Base-by-base conservation (phyloP, 2,797 vertebrate species). In the Carcharodon carcharias region DNA sequence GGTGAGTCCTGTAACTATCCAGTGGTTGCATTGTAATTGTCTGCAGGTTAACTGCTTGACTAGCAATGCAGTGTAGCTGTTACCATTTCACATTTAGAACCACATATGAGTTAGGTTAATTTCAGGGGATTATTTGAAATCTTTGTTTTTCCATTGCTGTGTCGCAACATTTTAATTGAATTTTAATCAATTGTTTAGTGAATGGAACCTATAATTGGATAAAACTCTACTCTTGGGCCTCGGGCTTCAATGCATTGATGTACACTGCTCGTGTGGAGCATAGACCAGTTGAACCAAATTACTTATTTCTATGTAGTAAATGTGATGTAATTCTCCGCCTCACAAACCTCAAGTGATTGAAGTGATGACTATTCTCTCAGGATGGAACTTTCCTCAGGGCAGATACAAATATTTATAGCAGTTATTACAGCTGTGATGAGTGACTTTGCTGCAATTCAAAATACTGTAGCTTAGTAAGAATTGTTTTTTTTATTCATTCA, bases 1-100 rank as follows among this genome's bases (percentile, higher is more conserved):
- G 99, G 99, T 99, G 97, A 98, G 98, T 96, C 0, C 71, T 40
- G 28, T 18, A 88, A 40, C 26, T 50, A 65, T 77, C 69, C 28
- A 92, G 14, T 88, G 82, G 95, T 65, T 77, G 89, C 87, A 96
- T 96, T 63, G 21, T 95, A 97, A 96, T 96, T 96, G 61, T 97
- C 40, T 97, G 9, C 50, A 3, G 40, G 21, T 5, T n/a, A 92
- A 92, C 31, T 63, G n/a, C 1, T 65, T 95, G 31, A 18, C 54
- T 28, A 73, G 4, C 45, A 77, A 73, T 56, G 28, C 45, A 35
- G 28, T 61, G 58, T 35, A 35, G n/a, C 31, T 8, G 31, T n/a
- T 18, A 92, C 28, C 0, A n/a, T 95, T 95, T 69, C 94, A 58
- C 69, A 73, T 18, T 95, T 71, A 56, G 67, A 31, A 54, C 69